A percentile compares a stretch with the other conserved stretches of the same genome.
phyloP scores from a whole-genome alignment of 2,797 vertebrate genomes.

The Periophthalmus magnuspinnatus region DNA sequence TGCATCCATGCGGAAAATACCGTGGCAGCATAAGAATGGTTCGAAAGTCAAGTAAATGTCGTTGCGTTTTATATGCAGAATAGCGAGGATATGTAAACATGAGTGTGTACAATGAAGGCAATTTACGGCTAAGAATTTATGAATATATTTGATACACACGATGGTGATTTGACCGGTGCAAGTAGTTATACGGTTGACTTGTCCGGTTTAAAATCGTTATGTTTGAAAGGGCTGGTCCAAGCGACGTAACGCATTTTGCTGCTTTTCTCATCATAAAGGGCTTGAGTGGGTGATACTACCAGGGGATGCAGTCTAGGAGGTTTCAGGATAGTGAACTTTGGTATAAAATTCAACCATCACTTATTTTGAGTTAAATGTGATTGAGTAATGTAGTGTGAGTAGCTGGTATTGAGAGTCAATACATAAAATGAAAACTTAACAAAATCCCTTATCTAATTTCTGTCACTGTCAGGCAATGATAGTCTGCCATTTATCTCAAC shows the following conservation, averaged over 20 bases:
- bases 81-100: background rate
- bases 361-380: too few relatives aligned
- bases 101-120: background rate
- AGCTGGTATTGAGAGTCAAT: too few relatives aligned
- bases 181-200: background rate
- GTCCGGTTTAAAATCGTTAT: background rate
- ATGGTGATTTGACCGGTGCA: background rate
- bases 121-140: background rate
- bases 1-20: constrained; percentile 18
- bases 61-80: constrained; percentile 4
- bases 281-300: too few relatives aligned
- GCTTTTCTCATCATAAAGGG: too few relatives aligned
- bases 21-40: constrained; percentile 10
- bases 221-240: too few relatives aligned
- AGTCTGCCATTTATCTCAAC: too few relatives aligned
- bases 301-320: background rate
- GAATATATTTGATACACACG: background rate
- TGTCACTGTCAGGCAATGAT: too few relatives aligned
- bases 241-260: too few relatives aligned
- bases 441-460: too few relatives aligned
- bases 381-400: too few relatives aligned
- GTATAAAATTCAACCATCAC: too few relatives aligned
- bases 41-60: constrained; percentile 7
- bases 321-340: background rate
- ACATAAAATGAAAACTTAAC: too few relatives aligned